Percentiles rank a stretch among this genome's conserved stretches.
Evolutionary conservation across 2,888 invertebrate species (phyloP).

Genomic region (Dorcus hopei): DNA sequence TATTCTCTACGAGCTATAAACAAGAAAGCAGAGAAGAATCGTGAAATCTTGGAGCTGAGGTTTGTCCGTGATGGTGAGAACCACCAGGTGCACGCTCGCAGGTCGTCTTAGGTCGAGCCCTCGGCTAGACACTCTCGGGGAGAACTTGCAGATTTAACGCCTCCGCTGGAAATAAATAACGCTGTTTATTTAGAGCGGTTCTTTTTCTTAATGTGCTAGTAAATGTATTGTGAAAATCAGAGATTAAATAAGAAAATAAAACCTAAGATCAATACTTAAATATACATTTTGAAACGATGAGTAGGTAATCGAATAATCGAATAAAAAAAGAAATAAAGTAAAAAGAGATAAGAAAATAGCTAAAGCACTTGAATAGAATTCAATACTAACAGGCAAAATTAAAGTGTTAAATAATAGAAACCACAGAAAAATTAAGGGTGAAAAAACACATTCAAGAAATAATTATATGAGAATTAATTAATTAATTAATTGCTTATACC

Average conservation of each 20-base stretch:
- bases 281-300: not conserved
- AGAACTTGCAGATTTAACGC: not conserved
- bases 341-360: too few relatives aligned
- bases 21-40: slow-evolving; percentile 40
- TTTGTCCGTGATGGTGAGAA: slow-evolving; percentile 42
- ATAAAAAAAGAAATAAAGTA: not conserved
- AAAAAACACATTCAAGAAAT: too few relatives aligned
- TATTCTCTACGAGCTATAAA: slow-evolving; percentile 38
- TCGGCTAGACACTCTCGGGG: not conserved
- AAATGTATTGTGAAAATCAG: not conserved
- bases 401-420: too few relatives aligned
- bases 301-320: not conserved
- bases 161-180: not conserved
- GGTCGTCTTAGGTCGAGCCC: not conserved
- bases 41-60: slow-evolving; percentile 46
- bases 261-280: too few relatives aligned
- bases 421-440: too few relatives aligned
- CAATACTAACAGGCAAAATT: too few relatives aligned
- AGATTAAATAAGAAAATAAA: not conserved
- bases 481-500: too few relatives aligned
- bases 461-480: too few relatives aligned
- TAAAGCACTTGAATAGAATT: too few relatives aligned
- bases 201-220: not conserved
- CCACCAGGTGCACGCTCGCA: slow-evolving; percentile 34
- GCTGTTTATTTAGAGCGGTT: not conserved